Evolutionary conservation across 2,797 vertebrate species (phyloP).

Genomic region (Stomatorhinus walkeri): DNA sequence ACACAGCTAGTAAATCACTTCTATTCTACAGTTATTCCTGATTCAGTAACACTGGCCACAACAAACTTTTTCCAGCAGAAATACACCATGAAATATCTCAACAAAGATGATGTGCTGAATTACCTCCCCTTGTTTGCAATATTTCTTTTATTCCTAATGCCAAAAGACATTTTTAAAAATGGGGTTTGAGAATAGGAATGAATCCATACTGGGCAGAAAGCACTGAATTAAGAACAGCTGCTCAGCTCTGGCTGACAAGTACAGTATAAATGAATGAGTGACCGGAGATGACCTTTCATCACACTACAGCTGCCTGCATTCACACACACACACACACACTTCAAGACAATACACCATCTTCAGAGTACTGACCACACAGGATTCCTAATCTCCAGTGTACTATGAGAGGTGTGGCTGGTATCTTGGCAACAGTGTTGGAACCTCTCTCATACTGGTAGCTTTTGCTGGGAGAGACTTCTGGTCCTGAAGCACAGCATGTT

Average conservation of each 20-base stretch:
- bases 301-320: background rate
- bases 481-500: background rate
- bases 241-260: background rate
- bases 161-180: background rate
- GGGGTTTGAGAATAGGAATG: background rate
- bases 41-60: background rate
- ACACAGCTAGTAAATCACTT: background rate
- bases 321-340: background rate
- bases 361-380: background rate
- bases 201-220: background rate
- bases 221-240: background rate
- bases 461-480: background rate
- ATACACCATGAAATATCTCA: background rate
- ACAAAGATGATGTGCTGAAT: background rate
- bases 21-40: background rate
- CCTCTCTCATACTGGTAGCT: constrained; percentile 16
- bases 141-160: background rate
- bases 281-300: background rate
- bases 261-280: background rate
- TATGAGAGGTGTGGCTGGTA: constrained; percentile 9
- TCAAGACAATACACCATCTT: constrained; percentile 1
- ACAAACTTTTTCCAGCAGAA: background rate
- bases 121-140: background rate
- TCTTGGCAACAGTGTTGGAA: constrained; percentile 25
- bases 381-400: background rate